phyloP scores from a whole-genome alignment of 1,140 invertebrate species.

The Drosophila elegans region DNA sequence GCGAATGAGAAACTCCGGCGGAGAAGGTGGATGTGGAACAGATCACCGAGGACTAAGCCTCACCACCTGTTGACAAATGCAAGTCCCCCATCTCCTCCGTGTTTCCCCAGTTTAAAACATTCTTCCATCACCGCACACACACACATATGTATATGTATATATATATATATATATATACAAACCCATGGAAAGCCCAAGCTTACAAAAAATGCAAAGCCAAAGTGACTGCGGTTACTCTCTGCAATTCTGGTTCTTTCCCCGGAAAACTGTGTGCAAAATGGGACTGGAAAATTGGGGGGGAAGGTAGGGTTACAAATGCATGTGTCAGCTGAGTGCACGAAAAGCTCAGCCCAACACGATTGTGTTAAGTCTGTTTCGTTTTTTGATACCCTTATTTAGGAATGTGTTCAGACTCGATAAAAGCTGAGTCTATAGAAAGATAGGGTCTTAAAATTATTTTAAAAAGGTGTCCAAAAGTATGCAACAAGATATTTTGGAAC shows the following conservation, averaged over 20 bases:
- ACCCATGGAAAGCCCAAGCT: slow-evolving; percentile 9
- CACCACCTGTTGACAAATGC: slow-evolving; percentile 27
- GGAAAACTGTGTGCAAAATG: slow-evolving; percentile 9
- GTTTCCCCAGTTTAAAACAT: slow-evolving; percentile 7
- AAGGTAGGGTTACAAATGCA: slow-evolving; percentile 30
- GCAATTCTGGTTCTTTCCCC: neutral
- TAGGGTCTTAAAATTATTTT: neutral
- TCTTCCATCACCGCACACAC: slow-evolving; percentile 1
- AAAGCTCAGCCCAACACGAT: slow-evolving; percentile 11
- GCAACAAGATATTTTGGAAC: no score
- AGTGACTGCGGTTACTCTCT: slow-evolving; percentile 42
- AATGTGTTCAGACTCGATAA: no score
- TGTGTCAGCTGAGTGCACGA: slow-evolving; percentile 30
- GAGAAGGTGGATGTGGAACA: slow-evolving; percentile 4
- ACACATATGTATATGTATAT: neutral
- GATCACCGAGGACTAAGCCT: slow-evolving; percentile 25
- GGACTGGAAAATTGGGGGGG: neutral
- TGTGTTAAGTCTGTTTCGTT: neutral
- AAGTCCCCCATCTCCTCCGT: neutral
- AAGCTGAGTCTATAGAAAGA: no score
- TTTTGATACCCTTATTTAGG: slow-evolving; percentile 4
- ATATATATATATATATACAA: no score
- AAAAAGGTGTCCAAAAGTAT: neutral
- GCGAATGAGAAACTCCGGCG: slow-evolving; percentile 1
- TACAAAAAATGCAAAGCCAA: slow-evolving; percentile 63